phyloP scores from a whole-genome alignment of 2,888 invertebrate genomes.

The Hofmannophila pseudospretella region DNA sequence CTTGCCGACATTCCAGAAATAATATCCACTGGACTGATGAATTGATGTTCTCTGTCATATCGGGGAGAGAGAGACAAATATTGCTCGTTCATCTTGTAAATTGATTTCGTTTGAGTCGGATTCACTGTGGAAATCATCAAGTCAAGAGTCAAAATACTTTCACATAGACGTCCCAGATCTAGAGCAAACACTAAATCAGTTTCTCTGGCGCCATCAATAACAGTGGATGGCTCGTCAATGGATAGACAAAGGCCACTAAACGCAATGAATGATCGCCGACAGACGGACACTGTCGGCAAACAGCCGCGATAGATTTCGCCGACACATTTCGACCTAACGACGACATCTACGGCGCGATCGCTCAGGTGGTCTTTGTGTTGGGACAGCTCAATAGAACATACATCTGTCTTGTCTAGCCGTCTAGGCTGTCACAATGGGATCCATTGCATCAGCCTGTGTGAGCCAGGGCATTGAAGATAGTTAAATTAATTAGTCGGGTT shows the following conservation, averaged over 20 bases:
- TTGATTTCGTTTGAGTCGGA: slow-evolving; percentile 2
- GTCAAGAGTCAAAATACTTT: background rate
- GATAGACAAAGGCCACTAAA: slow-evolving; percentile 18
- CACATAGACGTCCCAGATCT: slow-evolving; percentile 1
- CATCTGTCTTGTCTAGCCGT: slow-evolving; percentile 42
- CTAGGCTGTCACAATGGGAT: slow-evolving; percentile 29
- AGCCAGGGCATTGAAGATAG: slow-evolving; percentile 3
- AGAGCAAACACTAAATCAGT: slow-evolving; percentile 6
- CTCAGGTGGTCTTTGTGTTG: slow-evolving; percentile 43
- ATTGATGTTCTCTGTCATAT: background rate
- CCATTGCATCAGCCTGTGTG: slow-evolving; percentile 30
- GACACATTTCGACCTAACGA: slow-evolving; percentile 27
- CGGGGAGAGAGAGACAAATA: slow-evolving; percentile 6
- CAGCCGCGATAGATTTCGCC: slow-evolving; percentile 13
- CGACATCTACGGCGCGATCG: slow-evolving; percentile 33
- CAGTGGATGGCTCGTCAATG: slow-evolving; percentile 9
- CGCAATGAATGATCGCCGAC: slow-evolving; percentile 17
- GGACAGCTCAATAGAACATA: slow-evolving; percentile 55
- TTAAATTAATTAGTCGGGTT: background rate
- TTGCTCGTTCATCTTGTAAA: slow-evolving; percentile 3
- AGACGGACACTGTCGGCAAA: slow-evolving; percentile 13
- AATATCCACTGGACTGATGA: slow-evolving; percentile 1
- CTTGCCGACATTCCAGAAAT: slow-evolving; percentile 6
- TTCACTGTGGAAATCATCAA: slow-evolving; percentile 1
- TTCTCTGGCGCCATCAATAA: slow-evolving; percentile 2